Base-by-base conservation (phyloP, 1,140 invertebrate species). In the Sitophilus oryzae region DNA sequence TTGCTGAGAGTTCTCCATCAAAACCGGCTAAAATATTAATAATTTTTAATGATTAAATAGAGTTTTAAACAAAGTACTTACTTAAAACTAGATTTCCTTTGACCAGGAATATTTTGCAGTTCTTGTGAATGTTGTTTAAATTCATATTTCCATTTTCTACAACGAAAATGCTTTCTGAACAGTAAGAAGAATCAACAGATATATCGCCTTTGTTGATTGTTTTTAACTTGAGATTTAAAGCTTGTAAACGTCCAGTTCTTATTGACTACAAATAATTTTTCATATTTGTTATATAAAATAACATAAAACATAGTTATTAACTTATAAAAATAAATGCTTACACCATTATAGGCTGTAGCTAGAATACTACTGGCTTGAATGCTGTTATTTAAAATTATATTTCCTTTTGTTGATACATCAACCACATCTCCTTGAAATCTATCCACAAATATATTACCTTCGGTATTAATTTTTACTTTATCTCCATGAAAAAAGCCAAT, bases 81-180 rank as follows among this genome's bases (percentile, higher is more conserved):
- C 58, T 41, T 5, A 65, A 25, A 19, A 54, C 49, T 49, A 65
- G 44, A 35, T 60, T 42, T 3, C 61, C 61, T 47, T 62, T 56
- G 16, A 56, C 35, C 9, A 62, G 23, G n/a, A 58, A 48, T 35
- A 67, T 56, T 58, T 55, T 52, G 22, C 54, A 52, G 14, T 58
- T 47, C 38, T 62, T 63, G 37, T 67, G 65, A 3, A 62, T 25
- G 48, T 67, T 67, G 10, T 58, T 40, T n/a, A 67, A 47, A 1
- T 52, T 16, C 30, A 67, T 42, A 43, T 56, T 42, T 5, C 65
- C 65, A 14, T 50, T 52, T 35, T 57, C 56, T 10, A 51, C 38
- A 10, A 52, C 35, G 49, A 67, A 67, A 23, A 45, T 48, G 30
- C 57, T 59, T 16, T 58, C 51, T 25, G 59, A 38, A 51, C 58